Base-by-base conservation (phyloP, 23 tunicate species). In the Styela clava region DNA sequence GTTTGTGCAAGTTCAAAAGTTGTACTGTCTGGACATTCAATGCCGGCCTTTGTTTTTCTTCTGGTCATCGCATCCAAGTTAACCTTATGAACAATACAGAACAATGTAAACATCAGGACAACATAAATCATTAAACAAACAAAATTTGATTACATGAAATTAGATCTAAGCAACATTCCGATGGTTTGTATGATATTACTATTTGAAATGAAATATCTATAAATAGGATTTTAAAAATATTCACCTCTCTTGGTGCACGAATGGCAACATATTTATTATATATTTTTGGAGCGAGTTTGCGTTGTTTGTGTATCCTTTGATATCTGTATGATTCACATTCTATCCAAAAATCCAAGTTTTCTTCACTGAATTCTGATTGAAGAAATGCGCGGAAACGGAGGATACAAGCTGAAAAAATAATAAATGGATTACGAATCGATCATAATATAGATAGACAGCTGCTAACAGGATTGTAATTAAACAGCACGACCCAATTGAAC, bases 291-390 rank as follows among this genome's bases (percentile, higher is more conserved):
- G 81, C 81, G 9, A 29, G 28, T 44, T 76, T 76, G 21, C 24
- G 21, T 52, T 56, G 35, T 52, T 56, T 51, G 27, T 44, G 35
- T 28, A n/a, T 23, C 33, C 37, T 76, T n/a, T 33, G 62, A 25
- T 44, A 21, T 52, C 67, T 52, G 31, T 76, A 76, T 44, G 24
- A 29, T 76, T 76, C 65, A 1, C 81, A 76, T 1, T 76, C 81
- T 24, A 76, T 52, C 81, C 81, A 76, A n/a, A 76, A 76, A 44
- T 76, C 81, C 0, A 76, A 29, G 31, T 76, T 76, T 29, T 76
- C 81, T 76, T 76, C 81, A 27, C 81, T 76, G 31, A 24, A 76
- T 52, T 76, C 81, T 0, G 81, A 76, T 52, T 44, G 64, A 21
- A 76, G 81, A 31, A 76, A 76, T 20, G 63, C 64, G 2, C 81